Conservation (phyloP, 1,140 invertebrate genomes). For the Heliconius hermathena region DNA sequence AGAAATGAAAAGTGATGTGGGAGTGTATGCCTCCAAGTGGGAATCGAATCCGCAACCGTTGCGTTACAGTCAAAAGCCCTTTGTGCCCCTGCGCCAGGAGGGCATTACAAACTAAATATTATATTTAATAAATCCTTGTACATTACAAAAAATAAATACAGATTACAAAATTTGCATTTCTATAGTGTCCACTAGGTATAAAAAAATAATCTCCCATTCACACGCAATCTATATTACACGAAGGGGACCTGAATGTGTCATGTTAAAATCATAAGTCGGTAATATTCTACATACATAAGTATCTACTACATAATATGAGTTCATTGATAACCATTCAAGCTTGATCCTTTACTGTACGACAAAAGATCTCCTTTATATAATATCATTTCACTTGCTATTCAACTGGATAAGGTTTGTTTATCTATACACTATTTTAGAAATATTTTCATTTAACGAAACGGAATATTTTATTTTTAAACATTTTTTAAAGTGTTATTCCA, state of each 20-base stretch:
- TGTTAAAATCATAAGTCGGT: conserved; percentile 46
- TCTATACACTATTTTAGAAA: neutral
- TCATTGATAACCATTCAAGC: conserved; percentile 37
- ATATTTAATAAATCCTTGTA: too few relatives aligned
- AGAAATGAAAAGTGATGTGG: too few relatives aligned
- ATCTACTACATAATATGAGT: neutral
- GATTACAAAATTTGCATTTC: neutral
- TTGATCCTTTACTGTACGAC: conserved; percentile 17
- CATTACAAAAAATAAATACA: neutral
- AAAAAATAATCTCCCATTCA: conserved; percentile 10
- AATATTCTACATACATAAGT: conserved; percentile 45
- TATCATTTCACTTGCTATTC: conserved; percentile 18
- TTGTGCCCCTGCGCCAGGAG: too few relatives aligned
- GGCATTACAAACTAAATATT: too few relatives aligned
- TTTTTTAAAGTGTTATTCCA: too few relatives aligned
- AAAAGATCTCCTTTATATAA: conserved; percentile 24
- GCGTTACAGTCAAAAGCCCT: too few relatives aligned
- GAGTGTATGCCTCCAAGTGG: too few relatives aligned
- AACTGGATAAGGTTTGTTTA: neutral
- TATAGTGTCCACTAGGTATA: neutral
- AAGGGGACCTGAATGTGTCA: conserved; percentile 25
- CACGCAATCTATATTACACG: neutral
- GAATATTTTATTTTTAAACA: too few relatives aligned
- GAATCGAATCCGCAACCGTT: too few relatives aligned
- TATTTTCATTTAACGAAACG: neutral